Base-by-base conservation (phyloP, 2,113 vertebrate genomes). In the Nyctibius bracteatus region DNA sequence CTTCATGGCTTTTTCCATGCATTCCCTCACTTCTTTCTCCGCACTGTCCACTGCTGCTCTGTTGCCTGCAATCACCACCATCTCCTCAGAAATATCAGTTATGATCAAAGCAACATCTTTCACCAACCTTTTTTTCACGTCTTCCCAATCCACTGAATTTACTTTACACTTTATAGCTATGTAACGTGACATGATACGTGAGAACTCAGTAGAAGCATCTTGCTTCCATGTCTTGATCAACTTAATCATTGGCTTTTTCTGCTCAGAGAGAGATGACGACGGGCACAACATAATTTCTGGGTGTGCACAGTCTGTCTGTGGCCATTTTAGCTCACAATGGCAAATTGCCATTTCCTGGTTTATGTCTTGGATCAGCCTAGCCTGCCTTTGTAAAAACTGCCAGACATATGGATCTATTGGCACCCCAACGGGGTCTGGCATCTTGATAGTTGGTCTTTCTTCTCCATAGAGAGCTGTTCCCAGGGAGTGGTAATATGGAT, bases 401-500 rank as follows among this genome's bases (percentile, higher is more conserved):
- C 97, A 98, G 39, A 99, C 31, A 33, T 96, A 95, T 0, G 22
- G 85, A 67, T 98, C 98, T n/a, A 99, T 58, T 4, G 96, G 91
- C 75, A 98, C 39, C 39, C 25, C 95, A 27, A 98, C 6, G 2
- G 98, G 82, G 25, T 98, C 96, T 25, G 99, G 99, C 63, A 99
- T 97, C 94, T 97, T 98, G 51, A 98, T 43, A 49, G 90, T 5
- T 54, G 98, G 98, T 81, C 98, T 98, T 47, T 98, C 96, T 90
- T 98, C 88, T 22, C 99, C 99, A 35, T 99, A 99, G 23, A 99
- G 97, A 46, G 98, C 98, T 28, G 95, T 96, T 72, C 97, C 98
- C 97, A 99, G 92, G 23, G 98, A 98, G 35, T 95, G 44, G 47
- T 98, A 99, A 95, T 98, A 99, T 0, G 98, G 98, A 92, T 98